Base-by-base conservation (phyloP, 2,888 invertebrate species). In the Agrotis clavis region DNA sequence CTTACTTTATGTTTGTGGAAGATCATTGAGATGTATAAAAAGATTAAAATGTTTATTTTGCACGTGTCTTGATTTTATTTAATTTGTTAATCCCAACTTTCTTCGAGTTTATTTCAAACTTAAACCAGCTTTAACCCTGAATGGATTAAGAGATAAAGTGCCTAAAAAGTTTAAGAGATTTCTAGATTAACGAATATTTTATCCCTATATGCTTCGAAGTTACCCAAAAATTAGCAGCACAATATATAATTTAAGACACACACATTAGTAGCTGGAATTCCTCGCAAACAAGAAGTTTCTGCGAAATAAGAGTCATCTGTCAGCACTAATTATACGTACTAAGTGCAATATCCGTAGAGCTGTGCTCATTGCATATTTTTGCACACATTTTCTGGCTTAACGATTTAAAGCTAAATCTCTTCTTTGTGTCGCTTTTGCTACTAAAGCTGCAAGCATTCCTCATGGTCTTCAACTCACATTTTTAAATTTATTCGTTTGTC, bases 1-100 rank as follows among this genome's bases (percentile, higher is more conserved):
- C 70, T 75, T 76, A 63, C 67, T 83, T 79, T 63, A 75, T 67
- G 21, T 60, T 73, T 74, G 41, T 64, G 47, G 67, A 14, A 48
- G 47, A 60, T 64, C 60, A 41, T 35, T 63, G 41, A 21, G 54
- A 64, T 48, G 54, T 30, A 57, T 67, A 41, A 70, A 67, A 67
- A 72, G 35, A 57, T 70, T 47, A 67, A 67, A 67, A 72, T 45
- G 51, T 9, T 41, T 64, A 70, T 72, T 54, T 54, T 11, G n/a
- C 59, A 71, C 68, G 66, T 77, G 63, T 69, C 53, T 60, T 21
- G 11, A 41, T 70, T 50, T 14, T 54, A 71, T 61, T 82, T 68
- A 59, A 69, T 59, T 67, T 41, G 51, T 60, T 70, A 59, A 70
- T 70, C 14, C 19, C 57, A 61, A 68, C 66, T 74, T 81, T 74